Conservation (phyloP, 2,797 vertebrate genomes). For the Xiphophorus birchmanni region DNA sequence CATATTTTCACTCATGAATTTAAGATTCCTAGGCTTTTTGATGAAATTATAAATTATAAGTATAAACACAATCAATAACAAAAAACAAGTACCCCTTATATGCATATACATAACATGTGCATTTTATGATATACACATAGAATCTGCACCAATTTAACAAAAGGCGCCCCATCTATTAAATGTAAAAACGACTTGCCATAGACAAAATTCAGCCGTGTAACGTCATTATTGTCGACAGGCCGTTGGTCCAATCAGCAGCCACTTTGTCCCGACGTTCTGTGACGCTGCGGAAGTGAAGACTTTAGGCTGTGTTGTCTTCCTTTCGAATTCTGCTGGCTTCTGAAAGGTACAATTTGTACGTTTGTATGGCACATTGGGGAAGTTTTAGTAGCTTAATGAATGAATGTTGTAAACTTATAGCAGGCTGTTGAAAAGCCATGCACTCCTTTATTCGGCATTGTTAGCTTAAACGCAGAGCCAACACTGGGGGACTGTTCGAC, state of each 20-base stretch:
- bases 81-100: background rate
- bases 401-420: background rate
- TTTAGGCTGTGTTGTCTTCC: slow-evolving; percentile 3
- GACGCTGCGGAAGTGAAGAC: slow-evolving; percentile 51
- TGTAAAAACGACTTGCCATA: background rate
- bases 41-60: background rate
- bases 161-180: background rate
- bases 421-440: rapidly evolving
- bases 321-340: slow-evolving; percentile 19
- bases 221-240: slow-evolving; percentile 7
- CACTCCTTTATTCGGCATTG: background rate
- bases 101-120: too few species aligned
- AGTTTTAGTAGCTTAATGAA: background rate
- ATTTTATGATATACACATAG: background rate
- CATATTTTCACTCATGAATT: background rate
- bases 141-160: background rate
- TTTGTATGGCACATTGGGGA: rapidly evolving
- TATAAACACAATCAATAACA: background rate
- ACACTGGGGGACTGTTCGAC: background rate
- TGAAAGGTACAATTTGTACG: slow-evolving; percentile 35
- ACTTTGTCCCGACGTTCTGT: background rate
- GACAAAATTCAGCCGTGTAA: rapidly evolving
- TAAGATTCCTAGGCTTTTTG: background rate
- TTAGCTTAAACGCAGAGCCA: slow-evolving; percentile 53
- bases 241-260: slow-evolving; percentile 40